These are phyloP conservation scores for Pomatorhinus ruficollis DNA, from an alignment of 2,113 vertebrate species.

Conservation along the genomic window DNA sequence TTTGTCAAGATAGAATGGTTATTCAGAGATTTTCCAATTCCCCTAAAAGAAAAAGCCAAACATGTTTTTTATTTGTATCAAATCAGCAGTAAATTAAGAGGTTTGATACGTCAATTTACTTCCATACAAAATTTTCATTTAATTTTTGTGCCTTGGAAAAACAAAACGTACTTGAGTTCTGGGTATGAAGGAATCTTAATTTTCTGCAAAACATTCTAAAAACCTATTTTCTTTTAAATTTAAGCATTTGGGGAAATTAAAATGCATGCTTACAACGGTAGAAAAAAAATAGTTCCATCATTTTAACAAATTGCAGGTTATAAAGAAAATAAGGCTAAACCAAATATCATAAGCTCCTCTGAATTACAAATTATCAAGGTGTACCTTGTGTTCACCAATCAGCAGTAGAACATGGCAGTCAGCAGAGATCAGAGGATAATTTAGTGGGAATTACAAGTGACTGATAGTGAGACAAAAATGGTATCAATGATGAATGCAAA, in stretches of 20 bases:
- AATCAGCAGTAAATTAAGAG: neutral
- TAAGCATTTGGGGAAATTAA: neutral
- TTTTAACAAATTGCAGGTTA: neutral
- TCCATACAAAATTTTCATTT: neutral
- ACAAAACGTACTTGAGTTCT: neutral
- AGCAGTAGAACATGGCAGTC: accelerated
- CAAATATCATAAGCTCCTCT: neutral
- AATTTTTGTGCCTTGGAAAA: neutral
- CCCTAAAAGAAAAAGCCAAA: neutral
- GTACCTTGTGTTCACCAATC: neutral
- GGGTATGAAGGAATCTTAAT: neutral
- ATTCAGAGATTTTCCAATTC: neutral
- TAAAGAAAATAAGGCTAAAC: neutral
- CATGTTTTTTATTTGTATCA: neutral
- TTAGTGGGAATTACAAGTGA: neutral
- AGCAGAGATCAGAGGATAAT: neutral
- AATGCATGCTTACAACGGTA: neutral
- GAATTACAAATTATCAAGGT: neutral
- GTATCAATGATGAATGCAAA: neutral
- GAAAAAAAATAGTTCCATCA: neutral
- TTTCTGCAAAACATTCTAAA: neutral
- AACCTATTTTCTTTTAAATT: neutral
- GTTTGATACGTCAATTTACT: neutral
- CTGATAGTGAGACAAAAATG: neutral
- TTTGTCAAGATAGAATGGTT: neutral